Base-by-base conservation (phyloP, 2,888 invertebrate genomes). In the Azorinus chamasolen region DNA sequence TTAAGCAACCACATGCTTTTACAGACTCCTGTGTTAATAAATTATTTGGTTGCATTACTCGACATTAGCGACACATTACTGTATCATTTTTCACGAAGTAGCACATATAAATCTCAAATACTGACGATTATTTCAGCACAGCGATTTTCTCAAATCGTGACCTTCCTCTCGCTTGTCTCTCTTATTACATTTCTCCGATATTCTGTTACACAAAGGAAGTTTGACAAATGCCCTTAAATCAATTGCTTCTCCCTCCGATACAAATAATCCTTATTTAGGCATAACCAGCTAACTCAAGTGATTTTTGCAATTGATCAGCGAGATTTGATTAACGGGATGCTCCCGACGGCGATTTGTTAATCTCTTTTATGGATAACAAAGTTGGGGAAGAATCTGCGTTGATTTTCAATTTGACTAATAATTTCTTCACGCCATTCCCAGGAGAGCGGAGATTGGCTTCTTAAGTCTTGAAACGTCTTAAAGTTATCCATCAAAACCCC, bases 381-480 rank as follows among this genome's bases (percentile, higher is more conserved):
- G 72, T 72, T 72, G 59, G 54, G 50, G 45, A 55, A 70, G 64
- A 48, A 57, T 66, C 66, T 58, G 57, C 46, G 57, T 50, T 66
- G 57, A 66, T 66, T 78, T 78, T 72, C 78, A 78, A 78, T 78
- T 72, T 64, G 78, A 72, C 78, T 72, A 78, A 72, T 73, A 78
- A 78, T 78, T 69, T 55, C 69, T 45, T 58, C 48, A 65, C n/a
- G 22, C 22, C 46, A 32, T 20, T 69, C 78, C 69, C 78, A 18
- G 41, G 72, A 64, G 78, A 69, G 50, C 39, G 25, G 48, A 72
- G 78, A 72, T 73, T 72, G 63, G 72, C 72, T 72, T 59, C 45
- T 58, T 54, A 66, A 79, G 66, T 79, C 79, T 58, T 43, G 27
- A 22, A 57, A 59, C 72, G 78, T 73, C 73, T 73, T 70, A 37